phyloP scores from a whole-genome alignment of 2,888 invertebrate species.

The Schizaphis graminum region DNA sequence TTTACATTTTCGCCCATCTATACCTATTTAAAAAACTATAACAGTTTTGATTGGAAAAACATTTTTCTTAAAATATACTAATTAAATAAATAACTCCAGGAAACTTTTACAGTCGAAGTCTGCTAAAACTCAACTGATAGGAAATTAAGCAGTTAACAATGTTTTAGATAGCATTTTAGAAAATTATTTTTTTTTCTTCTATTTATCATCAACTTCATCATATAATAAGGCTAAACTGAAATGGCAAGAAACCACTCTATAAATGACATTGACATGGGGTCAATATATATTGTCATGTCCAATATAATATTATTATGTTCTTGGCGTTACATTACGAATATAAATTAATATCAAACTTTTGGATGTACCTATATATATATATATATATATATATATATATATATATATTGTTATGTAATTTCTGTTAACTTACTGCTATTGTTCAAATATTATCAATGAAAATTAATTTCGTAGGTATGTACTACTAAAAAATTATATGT shows the following conservation, averaged over 20 bases:
- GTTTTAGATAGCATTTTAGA: not conserved
- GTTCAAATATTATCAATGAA: not conserved
- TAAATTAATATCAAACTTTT: constrained; percentile 30
- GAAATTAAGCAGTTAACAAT: not conserved
- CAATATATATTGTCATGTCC: not conserved
- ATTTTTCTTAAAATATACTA: not conserved
- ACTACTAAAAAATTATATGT: not conserved
- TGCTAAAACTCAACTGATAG: not conserved
- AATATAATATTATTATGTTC: not conserved
- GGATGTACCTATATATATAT: not conserved
- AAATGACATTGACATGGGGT: constrained; percentile 30
- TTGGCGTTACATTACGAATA: not conserved
- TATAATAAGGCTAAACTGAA: not conserved
- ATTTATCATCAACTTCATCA: not conserved
- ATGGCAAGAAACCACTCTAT: not conserved
- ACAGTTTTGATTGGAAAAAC: not conserved
- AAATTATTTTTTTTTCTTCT: not conserved
- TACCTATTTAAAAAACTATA: not conserved
- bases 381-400: not conserved
- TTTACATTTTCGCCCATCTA: not conserved
- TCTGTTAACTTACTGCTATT: not conserved
- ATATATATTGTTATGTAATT: not conserved
- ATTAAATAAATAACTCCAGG: not conserved
- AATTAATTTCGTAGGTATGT: not conserved
- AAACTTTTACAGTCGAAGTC: too few relatives aligned